Evolutionary conservation across 2,888 invertebrate species (phyloP).

Genomic region (Sinotaia quadrata): DNA sequence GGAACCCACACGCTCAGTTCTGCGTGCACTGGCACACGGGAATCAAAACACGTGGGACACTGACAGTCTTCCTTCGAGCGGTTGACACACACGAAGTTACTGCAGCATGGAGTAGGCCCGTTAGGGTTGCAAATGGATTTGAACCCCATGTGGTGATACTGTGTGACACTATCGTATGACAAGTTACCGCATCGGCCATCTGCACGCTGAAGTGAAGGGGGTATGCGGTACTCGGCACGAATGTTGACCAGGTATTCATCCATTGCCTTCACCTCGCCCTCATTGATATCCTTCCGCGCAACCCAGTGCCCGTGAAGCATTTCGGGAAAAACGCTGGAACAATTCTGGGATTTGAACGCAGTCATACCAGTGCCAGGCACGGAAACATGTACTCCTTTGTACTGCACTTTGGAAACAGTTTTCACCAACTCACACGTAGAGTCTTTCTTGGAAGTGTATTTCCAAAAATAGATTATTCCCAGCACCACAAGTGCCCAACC

Average conservation of each 20-base stretch:
- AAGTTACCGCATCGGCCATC: slow-evolving; percentile 34
- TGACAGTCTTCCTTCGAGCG: slow-evolving; percentile 20
- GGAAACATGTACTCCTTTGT: too few relatives aligned
- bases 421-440: too few relatives aligned
- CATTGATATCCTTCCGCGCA: slow-evolving; percentile 12
- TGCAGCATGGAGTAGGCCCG: slow-evolving; percentile 35
- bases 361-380: too few relatives aligned
- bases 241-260: slow-evolving; percentile 20
- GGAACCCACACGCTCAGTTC: slow-evolving; percentile 38
- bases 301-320: slow-evolving; percentile 20
- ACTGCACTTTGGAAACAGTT: too few relatives aligned
- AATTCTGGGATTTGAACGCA: too few relatives aligned
- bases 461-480: too few relatives aligned
- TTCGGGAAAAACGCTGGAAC: slow-evolving; percentile 13
- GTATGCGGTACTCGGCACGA: slow-evolving; percentile 27
- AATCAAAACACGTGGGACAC: slow-evolving; percentile 32
- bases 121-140: slow-evolving; percentile 32
- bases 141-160: slow-evolving; percentile 26
- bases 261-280: slow-evolving; percentile 10
- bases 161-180: slow-evolving; percentile 9
- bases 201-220: slow-evolving; percentile 24
- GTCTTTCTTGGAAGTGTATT: too few relatives aligned
- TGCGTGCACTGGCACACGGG: slow-evolving; percentile 36
- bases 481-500: too few relatives aligned
- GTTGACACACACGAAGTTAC: background rate